Conservation (phyloP, 2,113 vertebrate species). For the Peromyscus californicus region DNA sequence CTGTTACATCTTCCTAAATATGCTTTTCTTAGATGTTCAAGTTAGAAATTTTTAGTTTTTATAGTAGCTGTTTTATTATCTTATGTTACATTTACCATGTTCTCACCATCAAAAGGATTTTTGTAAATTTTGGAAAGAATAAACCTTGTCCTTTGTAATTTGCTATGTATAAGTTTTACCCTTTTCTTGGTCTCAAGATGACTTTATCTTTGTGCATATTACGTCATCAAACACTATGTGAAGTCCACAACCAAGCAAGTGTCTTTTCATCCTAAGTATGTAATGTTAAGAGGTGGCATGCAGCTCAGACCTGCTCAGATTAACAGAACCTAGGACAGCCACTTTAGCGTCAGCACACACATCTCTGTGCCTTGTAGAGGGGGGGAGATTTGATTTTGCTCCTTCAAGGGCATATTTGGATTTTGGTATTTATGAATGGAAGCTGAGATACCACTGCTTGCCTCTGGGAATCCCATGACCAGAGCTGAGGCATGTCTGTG, state of each 20-base stretch:
- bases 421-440: neutral
- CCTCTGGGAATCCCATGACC: neutral
- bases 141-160: neutral
- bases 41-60: slow-evolving; percentile 53
- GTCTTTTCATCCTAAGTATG: neutral
- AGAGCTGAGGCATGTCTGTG: neutral
- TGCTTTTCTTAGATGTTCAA: slow-evolving; percentile 1
- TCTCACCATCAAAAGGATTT: slow-evolving; percentile 23
- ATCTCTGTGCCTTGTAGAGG: neutral
- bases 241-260: neutral
- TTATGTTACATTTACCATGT: neutral
- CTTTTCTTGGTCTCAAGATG: neutral
- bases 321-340: neutral
- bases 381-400: neutral
- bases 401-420: neutral
- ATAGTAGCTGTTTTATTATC: neutral
- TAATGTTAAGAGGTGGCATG: neutral
- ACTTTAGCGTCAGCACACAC: fast-evolving
- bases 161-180: neutral
- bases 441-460: neutral
- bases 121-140: slow-evolving; percentile 27
- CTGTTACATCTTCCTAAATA: neutral
- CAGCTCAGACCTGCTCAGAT: neutral
- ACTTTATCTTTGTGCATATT: neutral
- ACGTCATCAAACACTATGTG: neutral